Percentiles rank a stretch among this genome's conserved stretches.
These are phyloP conservation scores for Myotis planiceps DNA, from an alignment of 2,797 vertebrate genomes.

Conservation along the genomic window DNA sequence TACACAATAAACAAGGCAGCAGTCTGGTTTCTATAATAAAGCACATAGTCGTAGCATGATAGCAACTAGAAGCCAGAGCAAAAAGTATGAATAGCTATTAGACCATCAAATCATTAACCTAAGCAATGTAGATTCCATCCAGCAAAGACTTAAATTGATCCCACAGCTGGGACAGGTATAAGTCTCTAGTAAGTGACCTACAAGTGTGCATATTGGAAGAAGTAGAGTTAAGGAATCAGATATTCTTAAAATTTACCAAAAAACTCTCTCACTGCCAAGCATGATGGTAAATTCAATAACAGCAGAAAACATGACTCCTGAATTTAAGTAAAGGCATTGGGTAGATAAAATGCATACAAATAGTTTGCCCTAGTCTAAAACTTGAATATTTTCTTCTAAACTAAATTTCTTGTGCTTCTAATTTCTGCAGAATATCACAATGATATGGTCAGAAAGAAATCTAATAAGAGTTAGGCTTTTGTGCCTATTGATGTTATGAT, in stretches of 20 bases:
- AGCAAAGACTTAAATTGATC: neutral
- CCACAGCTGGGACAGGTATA: neutral
- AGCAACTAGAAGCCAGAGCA: neutral
- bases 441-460: neutral
- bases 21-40: neutral
- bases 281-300: neutral
- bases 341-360: neutral
- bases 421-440: neutral
- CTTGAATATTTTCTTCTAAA: neutral
- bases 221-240: neutral
- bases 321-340: neutral
- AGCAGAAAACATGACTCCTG: neutral
- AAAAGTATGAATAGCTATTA: neutral
- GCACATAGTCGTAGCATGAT: neutral
- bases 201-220: neutral
- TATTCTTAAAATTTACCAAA: neutral
- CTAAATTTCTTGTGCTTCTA: neutral
- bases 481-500: neutral
- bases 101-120: neutral
- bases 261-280: neutral
- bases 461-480: neutral
- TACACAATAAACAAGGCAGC: neutral
- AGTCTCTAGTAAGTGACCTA: neutral
- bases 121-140: neutral
- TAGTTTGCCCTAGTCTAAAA: neutral